Evolutionary conservation across 2,113 vertebrate genomes (phyloP), one percentile per base, ranked within the genome.

Genomic region (Nicator chloris): DNA sequence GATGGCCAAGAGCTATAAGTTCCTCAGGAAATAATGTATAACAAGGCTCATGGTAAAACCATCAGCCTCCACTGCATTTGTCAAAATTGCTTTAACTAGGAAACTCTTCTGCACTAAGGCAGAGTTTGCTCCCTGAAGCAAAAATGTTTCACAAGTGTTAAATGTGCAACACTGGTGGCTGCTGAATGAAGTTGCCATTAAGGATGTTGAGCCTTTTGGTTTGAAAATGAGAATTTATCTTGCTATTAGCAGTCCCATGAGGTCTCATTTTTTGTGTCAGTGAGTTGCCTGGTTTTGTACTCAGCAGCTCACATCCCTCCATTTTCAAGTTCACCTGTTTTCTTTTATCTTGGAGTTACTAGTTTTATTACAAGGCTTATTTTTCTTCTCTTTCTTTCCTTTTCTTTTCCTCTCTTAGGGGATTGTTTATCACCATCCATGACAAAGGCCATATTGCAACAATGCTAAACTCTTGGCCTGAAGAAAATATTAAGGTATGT

Each of bases 401-500:
- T 50, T 61, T 44, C 12, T 88, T 56, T 63, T 76, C 42, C 70
- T 59, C 93, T 84, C 70, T 35, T 96, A 97, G 96, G 89, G 99
- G 99, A 26, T 98, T 99, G 86, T 99, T 99, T 95, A 99, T 99
- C 96, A 99, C 99, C 94, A 98, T 99, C 96, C 99, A 99, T 63
- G 99, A 99, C 95, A 98, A 97, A 95, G 99, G 99, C 54, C 99
- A 99, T 96, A 98, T 99, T 75, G 98, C 99, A 95, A 99, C 99
- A 60, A 97, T 99, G 98, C 98, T 99, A 71, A 99, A 99, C 97
- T 99, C 99, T 82, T 99, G 99, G 99, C 99, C 99, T 53, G 99
- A 99, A 96, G 98, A 99, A 70, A 84, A 99, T 95, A 98, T 99
- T 93, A 99, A 99, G 99, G 99, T 99, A 97, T 53, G 82, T 92